Conservation (phyloP, 2,113 vertebrate genomes). For the Aspidoscelis tigris region DNA sequence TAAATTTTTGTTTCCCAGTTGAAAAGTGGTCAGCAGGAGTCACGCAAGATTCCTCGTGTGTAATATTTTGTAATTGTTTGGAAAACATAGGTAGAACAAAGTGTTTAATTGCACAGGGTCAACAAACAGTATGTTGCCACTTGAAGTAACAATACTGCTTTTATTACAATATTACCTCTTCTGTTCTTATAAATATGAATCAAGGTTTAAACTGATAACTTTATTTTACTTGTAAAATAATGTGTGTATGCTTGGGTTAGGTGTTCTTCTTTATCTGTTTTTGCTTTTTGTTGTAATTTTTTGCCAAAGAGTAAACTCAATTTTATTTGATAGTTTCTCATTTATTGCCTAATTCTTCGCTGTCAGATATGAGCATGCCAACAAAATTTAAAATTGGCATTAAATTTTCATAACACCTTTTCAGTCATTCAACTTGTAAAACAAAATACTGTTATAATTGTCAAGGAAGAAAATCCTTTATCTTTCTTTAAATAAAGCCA, state of each 20-base stretch:
- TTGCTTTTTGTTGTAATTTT: slow-evolving; percentile 66
- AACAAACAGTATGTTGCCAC: slow-evolving; percentile 75
- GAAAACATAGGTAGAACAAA: slow-evolving; percentile 73
- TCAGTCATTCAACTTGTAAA: slow-evolving; percentile 69
- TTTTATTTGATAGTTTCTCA: slow-evolving; percentile 74
- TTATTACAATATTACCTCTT: slow-evolving; percentile 87
- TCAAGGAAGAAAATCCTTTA: slow-evolving; percentile 71
- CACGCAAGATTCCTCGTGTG: slow-evolving; percentile 61
- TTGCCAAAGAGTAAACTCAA: slow-evolving; percentile 93
- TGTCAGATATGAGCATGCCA: slow-evolving; percentile 63
- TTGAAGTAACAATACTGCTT: slow-evolving; percentile 78
- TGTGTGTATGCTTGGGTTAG: slow-evolving; percentile 80
- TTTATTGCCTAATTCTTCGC: slow-evolving; percentile 64
- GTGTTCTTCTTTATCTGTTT: slow-evolving; percentile 70
- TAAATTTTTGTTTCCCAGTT: slow-evolving; percentile 71
- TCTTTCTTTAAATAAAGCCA: slow-evolving; percentile 64
- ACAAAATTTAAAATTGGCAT: slow-evolving; percentile 71
- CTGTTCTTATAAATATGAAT: slow-evolving; percentile 76
- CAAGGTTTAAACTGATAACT: slow-evolving; percentile 75
- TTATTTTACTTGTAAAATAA: slow-evolving; percentile 77
- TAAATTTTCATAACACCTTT: slow-evolving; percentile 55
- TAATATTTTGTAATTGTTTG: slow-evolving; percentile 73
- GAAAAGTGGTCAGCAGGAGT: slow-evolving; percentile 65
- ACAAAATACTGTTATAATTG: slow-evolving; percentile 59
- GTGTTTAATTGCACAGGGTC: slow-evolving; percentile 82